Percentiles rank a stretch among this genome's conserved stretches.
Evolutionary conservation across 1,140 invertebrate species (phyloP).

Genomic region (Ephestia elutella): DNA sequence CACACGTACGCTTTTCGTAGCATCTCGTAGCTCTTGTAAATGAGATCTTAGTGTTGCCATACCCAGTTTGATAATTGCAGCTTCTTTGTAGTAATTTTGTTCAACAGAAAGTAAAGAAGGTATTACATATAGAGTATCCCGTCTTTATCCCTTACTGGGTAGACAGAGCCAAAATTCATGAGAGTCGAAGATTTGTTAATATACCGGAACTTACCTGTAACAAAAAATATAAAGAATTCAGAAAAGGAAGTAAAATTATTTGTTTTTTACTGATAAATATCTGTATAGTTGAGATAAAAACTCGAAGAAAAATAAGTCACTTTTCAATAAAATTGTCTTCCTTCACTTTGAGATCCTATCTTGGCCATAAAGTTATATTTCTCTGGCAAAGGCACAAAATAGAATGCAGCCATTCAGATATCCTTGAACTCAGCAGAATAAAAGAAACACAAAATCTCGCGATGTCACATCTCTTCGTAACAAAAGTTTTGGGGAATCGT

Average conservation of each 20-base stretch:
- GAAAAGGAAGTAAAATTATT: no score
- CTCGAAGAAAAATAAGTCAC: background rate
- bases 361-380: background rate
- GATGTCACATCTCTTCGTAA: background rate
- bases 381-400: constrained; percentile 1
- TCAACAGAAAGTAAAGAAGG: no score
- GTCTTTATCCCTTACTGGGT: no score
- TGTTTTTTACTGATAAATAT: no score
- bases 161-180: no score
- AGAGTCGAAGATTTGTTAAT: no score
- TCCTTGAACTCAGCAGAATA: background rate
- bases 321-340: background rate
- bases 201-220: background rate
- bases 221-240: background rate
- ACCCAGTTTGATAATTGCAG: background rate
- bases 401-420: background rate
- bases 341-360: background rate
- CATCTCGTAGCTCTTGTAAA: background rate
- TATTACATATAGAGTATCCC: no score
- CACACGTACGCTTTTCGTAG: background rate
- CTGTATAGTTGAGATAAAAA: no score
- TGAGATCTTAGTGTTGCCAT: background rate
- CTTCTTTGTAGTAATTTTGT: background rate
- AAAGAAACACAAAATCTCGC: background rate
- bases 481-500: no score